These are phyloP conservation scores for Halocaridina rubra DNA, from an alignment of 2,888 invertebrate species.

Conservation along the genomic window DNA sequence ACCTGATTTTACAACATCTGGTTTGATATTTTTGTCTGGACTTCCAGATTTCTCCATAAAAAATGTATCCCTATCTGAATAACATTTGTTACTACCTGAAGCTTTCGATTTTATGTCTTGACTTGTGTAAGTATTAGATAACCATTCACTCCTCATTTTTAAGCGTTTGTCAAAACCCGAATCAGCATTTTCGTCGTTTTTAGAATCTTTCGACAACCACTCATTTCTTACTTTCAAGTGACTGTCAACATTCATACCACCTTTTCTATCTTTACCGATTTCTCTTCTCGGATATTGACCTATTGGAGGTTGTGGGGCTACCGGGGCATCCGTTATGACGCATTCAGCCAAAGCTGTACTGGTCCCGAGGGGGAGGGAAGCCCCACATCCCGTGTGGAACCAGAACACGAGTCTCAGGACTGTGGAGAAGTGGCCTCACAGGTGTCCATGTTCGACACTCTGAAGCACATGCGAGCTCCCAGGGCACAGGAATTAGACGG, in stretches of 20 bases:
- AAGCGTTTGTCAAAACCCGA: not conserved
- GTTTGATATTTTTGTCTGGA: no score
- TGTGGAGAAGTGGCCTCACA: constrained; percentile 56
- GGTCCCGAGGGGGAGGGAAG: constrained; percentile 1
- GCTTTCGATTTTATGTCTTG: not conserved
- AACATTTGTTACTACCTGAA: not conserved
- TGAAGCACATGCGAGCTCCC: constrained; percentile 62
- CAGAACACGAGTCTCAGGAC: constrained; percentile 52
- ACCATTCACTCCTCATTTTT: constrained; percentile 33
- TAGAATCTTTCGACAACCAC: no score
- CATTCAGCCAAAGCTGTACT: not conserved
- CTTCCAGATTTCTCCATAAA: no score
- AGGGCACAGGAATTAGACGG: constrained; percentile 60
- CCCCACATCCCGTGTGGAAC: constrained; percentile 41
- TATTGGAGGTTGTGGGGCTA: not conserved
- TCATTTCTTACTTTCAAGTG: not conserved
- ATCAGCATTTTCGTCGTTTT: not conserved
- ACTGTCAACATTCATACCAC: not conserved
- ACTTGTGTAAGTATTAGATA: not conserved
- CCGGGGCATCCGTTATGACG: not conserved
- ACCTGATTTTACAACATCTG: no score
- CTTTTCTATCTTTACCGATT: not conserved
- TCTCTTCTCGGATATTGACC: no score
- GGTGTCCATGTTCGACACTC: constrained; percentile 58
- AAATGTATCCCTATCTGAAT: constrained; percentile 10